Base-by-base conservation (phyloP, 37 sponge, comb jelly and placozoan genomes). In the Agelas oroides region DNA sequence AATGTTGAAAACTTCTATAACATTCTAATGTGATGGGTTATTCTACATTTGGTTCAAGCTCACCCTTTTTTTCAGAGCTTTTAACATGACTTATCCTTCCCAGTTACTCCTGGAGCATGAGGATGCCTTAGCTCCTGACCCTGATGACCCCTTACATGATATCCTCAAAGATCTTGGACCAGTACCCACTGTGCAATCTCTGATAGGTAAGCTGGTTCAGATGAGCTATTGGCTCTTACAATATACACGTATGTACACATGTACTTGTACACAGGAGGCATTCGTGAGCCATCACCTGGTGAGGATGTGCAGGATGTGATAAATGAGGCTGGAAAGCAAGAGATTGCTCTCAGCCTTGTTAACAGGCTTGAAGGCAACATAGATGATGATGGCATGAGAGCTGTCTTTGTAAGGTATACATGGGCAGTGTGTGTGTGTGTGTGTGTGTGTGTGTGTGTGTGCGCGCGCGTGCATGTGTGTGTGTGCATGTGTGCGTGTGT, bases 31-130 rank as follows among this genome's bases (percentile, higher is more conserved):
- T n/a, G n/a, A n/a, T n/a, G n/a, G n/a, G n/a, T n/a, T n/a, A n/a
- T n/a, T n/a, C n/a, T n/a, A n/a, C n/a, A n/a, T n/a, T n/a, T n/a
- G n/a, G n/a, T n/a, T n/a, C n/a, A n/a, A n/a, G n/a, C n/a, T n/a
- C n/a, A n/a, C n/a, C n/a, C n/a, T n/a, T n/a, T n/a, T n/a, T n/a
- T n/a, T n/a, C n/a, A n/a, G n/a, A n/a, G n/a, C n/a, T n/a, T n/a
- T n/a, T n/a, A n/a, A n/a, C n/a, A n/a, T n/a, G n/a, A n/a, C 25
- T 24, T 41, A 25, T 66, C 19, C n/a, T n/a, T n/a, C 32, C 5
- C 69, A 97, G 91, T 86, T 94, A 0, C 73, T 97, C 0, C 71
- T 94, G 27, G 97, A 97, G 58, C 95, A 94, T 65, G 90, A 89
- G 59, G n/a, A n/a, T n/a, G 88, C 75, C 52, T 62, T 96, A 53